Base-by-base conservation (phyloP, 1,140 invertebrate species). In the Drosophila melanica region DNA sequence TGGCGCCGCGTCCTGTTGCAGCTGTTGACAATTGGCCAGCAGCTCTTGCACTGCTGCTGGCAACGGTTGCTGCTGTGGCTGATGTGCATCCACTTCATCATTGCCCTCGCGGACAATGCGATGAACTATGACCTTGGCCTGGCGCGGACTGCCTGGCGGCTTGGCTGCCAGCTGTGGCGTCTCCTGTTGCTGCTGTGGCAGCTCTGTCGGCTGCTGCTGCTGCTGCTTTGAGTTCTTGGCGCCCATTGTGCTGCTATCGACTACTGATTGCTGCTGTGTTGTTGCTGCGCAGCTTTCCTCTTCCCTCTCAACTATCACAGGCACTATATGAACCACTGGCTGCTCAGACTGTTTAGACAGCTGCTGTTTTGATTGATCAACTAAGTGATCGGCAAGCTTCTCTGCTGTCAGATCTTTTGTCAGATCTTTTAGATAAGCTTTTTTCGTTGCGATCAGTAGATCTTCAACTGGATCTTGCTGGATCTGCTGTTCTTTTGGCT, bases 71-170 rank as follows among this genome's bases (percentile, higher is more conserved):
- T 59, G 12, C 41, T 12, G 10, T 39, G 55, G 44, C 10, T 65
- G n/a, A 27, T 30, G 50, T 14, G 30, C n/a, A 1, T 60, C 48
- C 1, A 10, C 7, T 54, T 63, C 47, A 23, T 65, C 42, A 2
- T 39, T 48, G 30, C 50, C 47, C 12, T 82, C 79, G 12, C 67
- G 63, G 9, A 89, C 77, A 30, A 91, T 74, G 27, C 90, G 75
- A 60, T 91, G 90, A 45, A 91, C 90, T 66, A 91, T 91, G 23
- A 91, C 90, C 67, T 91, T 91, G 23, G 67, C 90, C 59, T 90
- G 79, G 0, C 79, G 59, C 1, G 86, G 80, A 65, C 86, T 89
- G 0, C 81, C 84, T 6, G 74, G 75, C 4, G 68, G 39, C 37
- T 27, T 74, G 9, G 4, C 37, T 3, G 53, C 45, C 57, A 44